Evolutionary conservation across 2,888 invertebrate genomes (phyloP), one percentile per base, ranked within the genome.

Genomic region (Incurvaria masculella): DNA sequence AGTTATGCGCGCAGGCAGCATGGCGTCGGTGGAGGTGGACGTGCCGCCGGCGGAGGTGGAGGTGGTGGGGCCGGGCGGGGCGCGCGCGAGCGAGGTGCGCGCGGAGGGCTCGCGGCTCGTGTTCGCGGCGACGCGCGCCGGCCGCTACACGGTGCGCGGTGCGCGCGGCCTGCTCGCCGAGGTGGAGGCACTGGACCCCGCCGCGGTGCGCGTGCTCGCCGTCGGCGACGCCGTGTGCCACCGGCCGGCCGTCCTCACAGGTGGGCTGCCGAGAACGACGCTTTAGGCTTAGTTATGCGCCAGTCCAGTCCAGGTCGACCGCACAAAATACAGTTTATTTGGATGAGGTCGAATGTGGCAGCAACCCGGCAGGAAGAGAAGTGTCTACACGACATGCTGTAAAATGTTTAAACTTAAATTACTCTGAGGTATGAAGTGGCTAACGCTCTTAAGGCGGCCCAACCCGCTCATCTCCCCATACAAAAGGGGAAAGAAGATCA

Each of bases 121-220:
- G 59, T 92, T 92, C 68, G 85, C 87, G 2, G 89, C 91, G 0
- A 81, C 82, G 53, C 79, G 83, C 52, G 89, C 91, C 4, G 93
- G 94, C 2, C 80, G 83, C 14, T 89, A 92, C 59, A 80, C 85
- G 33, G 85, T 94, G 49, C 81, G 85, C 44, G 67, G 62, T 45
- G 47, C 69, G 0, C 55, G 68, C 14, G 76, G 75, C 0, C 66
- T 71, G 0, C 56, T 78, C 1, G 76, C 76, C 0, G 78, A 76
- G 42, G 74, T 94, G 2, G 92, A 94, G 58, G 90, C 89, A 0
- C 86, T 93, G 45, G 91, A 93, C 64, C 89, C 91, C 0, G 71
- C 82, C 1, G 81, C 86, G 47, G 88, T 89, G 6, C 84, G 86
- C 57, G 83, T 90, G 41, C 76, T 85, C 49, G 88, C 89, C 48